Conservation (phyloP, 1,140 invertebrate species). For the Semibalanus balanoides region DNA sequence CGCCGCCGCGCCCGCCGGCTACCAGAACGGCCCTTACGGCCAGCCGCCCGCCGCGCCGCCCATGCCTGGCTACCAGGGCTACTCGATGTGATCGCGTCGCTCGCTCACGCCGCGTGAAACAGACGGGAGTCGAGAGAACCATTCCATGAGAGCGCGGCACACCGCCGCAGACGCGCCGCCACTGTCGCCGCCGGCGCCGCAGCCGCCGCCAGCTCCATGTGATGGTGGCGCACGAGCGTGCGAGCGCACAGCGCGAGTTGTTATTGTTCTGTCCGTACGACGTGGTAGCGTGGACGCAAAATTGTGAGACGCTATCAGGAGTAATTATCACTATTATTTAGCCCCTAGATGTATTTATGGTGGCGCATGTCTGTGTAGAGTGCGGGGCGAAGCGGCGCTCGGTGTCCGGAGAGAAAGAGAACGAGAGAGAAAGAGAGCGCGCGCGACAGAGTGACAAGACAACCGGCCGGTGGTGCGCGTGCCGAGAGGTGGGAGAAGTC, state of each 20-base stretch:
- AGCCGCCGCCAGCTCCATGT: background rate
- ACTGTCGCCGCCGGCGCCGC: background rate
- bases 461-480: no score
- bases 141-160: background rate
- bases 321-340: constrained; percentile 3
- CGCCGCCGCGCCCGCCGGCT: constrained; percentile 25
- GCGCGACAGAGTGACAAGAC: no score
- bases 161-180: background rate
- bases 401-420: no score
- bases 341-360: background rate
- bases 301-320: background rate
- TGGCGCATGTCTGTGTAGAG: background rate
- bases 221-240: background rate
- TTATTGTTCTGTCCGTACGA: background rate
- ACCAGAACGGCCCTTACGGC: constrained; percentile 3
- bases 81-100: constrained; percentile 40
- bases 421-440: no score
- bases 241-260: background rate
- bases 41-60: constrained; percentile 32
- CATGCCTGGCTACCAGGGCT: constrained; percentile 51
- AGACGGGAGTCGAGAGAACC: background rate
- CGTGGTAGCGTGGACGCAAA: background rate
- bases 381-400: no score
- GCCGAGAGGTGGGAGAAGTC: no score
- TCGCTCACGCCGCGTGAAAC: background rate